These are phyloP conservation scores for Varecia variegata DNA, from an alignment of 2,797 vertebrate species.

Conservation along the genomic window DNA sequence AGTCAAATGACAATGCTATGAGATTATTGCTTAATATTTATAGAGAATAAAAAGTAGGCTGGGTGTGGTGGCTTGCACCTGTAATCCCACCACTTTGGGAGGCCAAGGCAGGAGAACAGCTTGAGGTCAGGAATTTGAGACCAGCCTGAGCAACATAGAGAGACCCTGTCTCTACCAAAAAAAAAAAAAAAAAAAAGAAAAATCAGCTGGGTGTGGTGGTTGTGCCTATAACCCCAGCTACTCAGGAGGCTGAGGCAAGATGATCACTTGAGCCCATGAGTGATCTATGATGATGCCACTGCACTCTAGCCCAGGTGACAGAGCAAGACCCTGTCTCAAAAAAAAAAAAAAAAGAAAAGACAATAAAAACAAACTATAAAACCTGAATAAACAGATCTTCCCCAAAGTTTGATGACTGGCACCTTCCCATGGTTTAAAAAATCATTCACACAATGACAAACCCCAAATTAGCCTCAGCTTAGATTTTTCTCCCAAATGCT, in stretches of 20 bases:
- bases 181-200: too few relatives aligned
- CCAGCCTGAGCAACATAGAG: too few relatives aligned
- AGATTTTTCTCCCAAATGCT: background rate
- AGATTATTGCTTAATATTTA: background rate
- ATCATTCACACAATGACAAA: background rate
- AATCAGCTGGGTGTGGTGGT: background rate
- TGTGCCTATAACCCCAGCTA: background rate
- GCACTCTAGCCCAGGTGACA: background rate
- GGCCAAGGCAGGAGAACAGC: too few relatives aligned
- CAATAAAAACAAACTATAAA: background rate
- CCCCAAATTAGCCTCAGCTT: background rate
- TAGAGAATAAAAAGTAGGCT: background rate
- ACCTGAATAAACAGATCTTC: background rate
- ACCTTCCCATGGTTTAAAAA: background rate
- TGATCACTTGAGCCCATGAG: background rate
- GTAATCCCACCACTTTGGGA: too few relatives aligned
- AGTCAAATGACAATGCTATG: background rate
- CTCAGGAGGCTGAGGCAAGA: background rate
- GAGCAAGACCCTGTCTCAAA: background rate
- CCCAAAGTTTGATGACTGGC: background rate
- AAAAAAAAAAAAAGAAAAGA: background rate
- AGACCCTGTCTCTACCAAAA: too few relatives aligned
- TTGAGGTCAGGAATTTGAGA: too few relatives aligned
- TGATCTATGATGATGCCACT: background rate
- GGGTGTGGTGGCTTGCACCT: background rate